These are phyloP conservation scores for Trachemys scripta DNA, from an alignment of 2,113 vertebrate genomes.

Conservation along the genomic window DNA sequence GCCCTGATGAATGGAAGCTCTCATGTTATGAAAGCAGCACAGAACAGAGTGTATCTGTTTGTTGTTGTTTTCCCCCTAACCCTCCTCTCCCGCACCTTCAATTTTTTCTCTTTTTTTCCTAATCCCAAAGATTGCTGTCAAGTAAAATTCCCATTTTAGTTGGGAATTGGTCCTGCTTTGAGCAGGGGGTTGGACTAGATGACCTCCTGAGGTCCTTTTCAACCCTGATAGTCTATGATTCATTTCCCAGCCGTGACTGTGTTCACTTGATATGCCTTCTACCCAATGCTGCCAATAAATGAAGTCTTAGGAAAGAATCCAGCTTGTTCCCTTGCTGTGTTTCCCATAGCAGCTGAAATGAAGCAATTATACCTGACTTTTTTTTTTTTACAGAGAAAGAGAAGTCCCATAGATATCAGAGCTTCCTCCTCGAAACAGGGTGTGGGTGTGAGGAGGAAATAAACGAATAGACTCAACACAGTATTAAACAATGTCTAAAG, in stretches of 20 bases:
- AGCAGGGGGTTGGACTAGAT: too few species aligned
- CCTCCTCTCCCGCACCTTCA: background rate
- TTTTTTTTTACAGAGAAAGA: constrained; percentile 42
- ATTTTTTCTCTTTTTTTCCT: constrained; percentile 41
- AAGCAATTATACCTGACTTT: constrained; percentile 65
- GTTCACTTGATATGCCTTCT: constrained; percentile 27
- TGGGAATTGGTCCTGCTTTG: too few species aligned
- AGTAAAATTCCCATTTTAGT: too few species aligned
- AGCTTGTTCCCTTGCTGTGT: constrained; percentile 36
- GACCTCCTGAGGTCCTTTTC: too few species aligned
- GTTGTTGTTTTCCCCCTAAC: background rate
- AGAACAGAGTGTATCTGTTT: background rate
- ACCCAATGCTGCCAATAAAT: constrained; percentile 53
- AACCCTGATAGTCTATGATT: too few species aligned
- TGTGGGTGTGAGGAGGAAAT: constrained; percentile 52
- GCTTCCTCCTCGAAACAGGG: constrained; percentile 45
- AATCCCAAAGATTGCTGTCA: constrained; percentile 29
- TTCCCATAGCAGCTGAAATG: constrained; percentile 42
- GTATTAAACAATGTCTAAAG: background rate
- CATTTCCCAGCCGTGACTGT: constrained; percentile 56
- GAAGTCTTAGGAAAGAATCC: constrained; percentile 42
- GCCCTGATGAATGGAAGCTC: background rate
- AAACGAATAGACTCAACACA: background rate
- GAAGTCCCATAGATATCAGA: constrained; percentile 53
- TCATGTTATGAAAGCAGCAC: rapidly evolving